These are phyloP conservation scores for Anthonomus grandis DNA, from an alignment of 1,140 invertebrate species.

Conservation along the genomic window DNA sequence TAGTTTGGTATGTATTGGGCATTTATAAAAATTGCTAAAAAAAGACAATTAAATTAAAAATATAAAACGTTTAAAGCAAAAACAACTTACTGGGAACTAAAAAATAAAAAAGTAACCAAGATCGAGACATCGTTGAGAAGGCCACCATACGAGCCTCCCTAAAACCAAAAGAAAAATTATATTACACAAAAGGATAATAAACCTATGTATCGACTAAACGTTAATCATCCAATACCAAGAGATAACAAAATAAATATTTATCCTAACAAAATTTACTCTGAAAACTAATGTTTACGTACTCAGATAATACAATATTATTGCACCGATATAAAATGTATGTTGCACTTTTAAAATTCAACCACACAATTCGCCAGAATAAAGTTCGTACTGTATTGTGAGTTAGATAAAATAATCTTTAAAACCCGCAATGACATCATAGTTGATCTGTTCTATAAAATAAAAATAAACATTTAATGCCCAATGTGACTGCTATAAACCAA, in stretches of 20 bases:
- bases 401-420: neutral
- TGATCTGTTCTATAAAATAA: constrained; percentile 4
- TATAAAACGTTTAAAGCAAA: neutral
- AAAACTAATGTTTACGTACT: neutral
- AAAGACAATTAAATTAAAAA: neutral
- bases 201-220: neutral
- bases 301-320: neutral
- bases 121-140: constrained; percentile 20
- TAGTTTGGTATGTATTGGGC: constrained; percentile 15
- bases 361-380: neutral
- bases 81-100: constrained; percentile 12
- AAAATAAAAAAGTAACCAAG: constrained; percentile 11
- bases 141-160: constrained; percentile 15
- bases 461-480: constrained; percentile 12
- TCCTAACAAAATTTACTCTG: neutral
- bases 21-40: constrained; percentile 15
- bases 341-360: neutral
- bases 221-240: neutral
- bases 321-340: neutral
- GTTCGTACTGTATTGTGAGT: neutral
- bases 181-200: neutral
- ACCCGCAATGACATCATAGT: constrained; percentile 17
- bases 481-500: constrained; percentile 6
- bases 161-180: constrained; percentile 10
- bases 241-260: neutral